Percentiles rank a stretch among this genome's conserved stretches.
phyloP scores from a whole-genome alignment of 2,797 vertebrate species.

The Danio kyathit region DNA sequence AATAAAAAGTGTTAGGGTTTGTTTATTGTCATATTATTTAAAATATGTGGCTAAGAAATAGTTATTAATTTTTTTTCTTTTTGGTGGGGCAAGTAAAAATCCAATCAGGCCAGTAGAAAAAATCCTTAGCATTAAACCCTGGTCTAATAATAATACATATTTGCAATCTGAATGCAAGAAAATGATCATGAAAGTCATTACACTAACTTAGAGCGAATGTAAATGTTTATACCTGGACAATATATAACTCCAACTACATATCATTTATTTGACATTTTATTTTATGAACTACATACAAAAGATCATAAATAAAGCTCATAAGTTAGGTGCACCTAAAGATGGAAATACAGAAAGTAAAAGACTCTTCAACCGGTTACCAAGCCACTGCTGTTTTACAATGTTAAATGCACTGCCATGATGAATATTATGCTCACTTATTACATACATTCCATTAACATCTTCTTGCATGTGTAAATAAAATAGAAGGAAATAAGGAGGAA shows the following conservation, averaged over 20 bases:
- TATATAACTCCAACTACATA: neutral
- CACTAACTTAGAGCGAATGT: neutral
- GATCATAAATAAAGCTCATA: slow-evolving; percentile 99
- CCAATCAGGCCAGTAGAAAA: too few relatives aligned
- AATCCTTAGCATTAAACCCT: too few relatives aligned
- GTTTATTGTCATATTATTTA: too few relatives aligned
- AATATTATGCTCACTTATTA: neutral
- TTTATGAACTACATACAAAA: slow-evolving; percentile 99
- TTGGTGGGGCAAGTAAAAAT: too few relatives aligned
- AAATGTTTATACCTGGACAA: neutral
- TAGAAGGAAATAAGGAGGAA: neutral
- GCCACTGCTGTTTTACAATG: too few relatives aligned
- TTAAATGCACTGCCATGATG: neutral
- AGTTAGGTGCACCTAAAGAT: slow-evolving; percentile 99
- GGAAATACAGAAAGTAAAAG: slow-evolving; percentile 77
- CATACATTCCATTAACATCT: neutral
- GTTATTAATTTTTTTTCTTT: too few relatives aligned
- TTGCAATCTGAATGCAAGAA: too few relatives aligned
- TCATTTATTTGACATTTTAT: slow-evolving; percentile 77
- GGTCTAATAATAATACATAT: too few relatives aligned
- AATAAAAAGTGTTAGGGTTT: too few relatives aligned
- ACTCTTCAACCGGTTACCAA: slow-evolving; percentile 82
- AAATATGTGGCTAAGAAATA: too few relatives aligned
- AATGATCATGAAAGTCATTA: too few relatives aligned
- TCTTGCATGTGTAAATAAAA: neutral